Percentiles rank a stretch among this genome's conserved stretches.
Conservation (phyloP, 2,113 vertebrate species). For the Tringa solitaria region DNA sequence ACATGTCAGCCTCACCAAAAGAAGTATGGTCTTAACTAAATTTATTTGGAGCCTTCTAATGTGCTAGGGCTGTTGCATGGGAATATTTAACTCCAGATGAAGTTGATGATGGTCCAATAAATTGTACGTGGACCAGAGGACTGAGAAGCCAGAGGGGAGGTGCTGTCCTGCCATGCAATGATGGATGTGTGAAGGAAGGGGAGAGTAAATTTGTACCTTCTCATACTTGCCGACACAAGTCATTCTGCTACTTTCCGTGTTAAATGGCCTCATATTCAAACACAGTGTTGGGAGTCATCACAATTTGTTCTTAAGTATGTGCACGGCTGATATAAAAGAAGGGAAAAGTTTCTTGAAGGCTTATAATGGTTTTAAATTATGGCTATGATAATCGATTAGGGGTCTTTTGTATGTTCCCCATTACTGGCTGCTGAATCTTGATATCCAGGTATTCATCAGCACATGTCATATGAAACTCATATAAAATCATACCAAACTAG, state of each 20-base stretch:
- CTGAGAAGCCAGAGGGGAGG: neutral
- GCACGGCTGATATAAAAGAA: neutral
- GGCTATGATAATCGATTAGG: neutral
- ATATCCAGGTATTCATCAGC: neutral
- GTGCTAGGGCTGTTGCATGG: neutral
- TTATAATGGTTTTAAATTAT: neutral
- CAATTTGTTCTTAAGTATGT: neutral
- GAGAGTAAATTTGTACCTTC: neutral
- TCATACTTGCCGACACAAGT: neutral
- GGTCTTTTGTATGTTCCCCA: neutral
- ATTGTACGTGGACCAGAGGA: accelerated
- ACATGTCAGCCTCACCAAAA: neutral
- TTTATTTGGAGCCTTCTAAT: neutral
- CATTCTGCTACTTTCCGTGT: neutral
- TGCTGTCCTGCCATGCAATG: accelerated
- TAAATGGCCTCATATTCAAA: neutral
- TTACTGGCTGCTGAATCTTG: neutral
- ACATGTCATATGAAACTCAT: neutral
- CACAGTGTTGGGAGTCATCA: accelerated
- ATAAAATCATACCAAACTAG: neutral
- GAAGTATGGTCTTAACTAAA: neutral
- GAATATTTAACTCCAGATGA: neutral
- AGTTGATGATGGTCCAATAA: neutral
- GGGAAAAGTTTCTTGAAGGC: neutral
- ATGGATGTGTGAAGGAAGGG: neutral